Evolutionary conservation across 2,797 vertebrate genomes (phyloP).

Genomic region (Chelidonichthys spinosus): DNA sequence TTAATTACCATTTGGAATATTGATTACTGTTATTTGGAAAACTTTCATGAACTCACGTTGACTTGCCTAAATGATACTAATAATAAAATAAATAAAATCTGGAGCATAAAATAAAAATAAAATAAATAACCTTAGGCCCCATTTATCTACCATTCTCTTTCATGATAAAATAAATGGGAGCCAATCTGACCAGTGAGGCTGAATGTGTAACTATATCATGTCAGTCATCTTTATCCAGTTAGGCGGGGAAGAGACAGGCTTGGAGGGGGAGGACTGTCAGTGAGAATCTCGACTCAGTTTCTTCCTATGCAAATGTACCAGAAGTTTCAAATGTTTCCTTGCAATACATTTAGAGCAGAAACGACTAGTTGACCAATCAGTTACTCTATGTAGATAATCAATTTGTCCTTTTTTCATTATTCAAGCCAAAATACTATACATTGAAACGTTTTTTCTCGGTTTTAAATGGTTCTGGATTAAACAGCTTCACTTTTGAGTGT

Average conservation of each 20-base stretch:
- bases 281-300: slow-evolving; percentile 1
- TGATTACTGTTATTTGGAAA: no score
- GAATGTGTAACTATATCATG: slow-evolving; percentile 1
- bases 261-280: background rate
- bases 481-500: background rate
- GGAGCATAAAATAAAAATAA: no score
- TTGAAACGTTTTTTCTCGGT: background rate
- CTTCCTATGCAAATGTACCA: background rate
- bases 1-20: background rate
- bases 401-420: background rate
- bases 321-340: background rate
- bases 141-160: background rate
- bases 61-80: background rate
- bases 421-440: background rate
- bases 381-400: background rate
- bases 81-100: no score
- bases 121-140: background rate
- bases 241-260: background rate
- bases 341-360: background rate
- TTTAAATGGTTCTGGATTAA: background rate
- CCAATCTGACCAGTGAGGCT: background rate
- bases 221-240: background rate
- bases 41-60: background rate
- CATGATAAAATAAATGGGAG: background rate
- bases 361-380: background rate